phyloP scores from a whole-genome alignment of 2,888 invertebrate species.

The Busseola fusca region DNA sequence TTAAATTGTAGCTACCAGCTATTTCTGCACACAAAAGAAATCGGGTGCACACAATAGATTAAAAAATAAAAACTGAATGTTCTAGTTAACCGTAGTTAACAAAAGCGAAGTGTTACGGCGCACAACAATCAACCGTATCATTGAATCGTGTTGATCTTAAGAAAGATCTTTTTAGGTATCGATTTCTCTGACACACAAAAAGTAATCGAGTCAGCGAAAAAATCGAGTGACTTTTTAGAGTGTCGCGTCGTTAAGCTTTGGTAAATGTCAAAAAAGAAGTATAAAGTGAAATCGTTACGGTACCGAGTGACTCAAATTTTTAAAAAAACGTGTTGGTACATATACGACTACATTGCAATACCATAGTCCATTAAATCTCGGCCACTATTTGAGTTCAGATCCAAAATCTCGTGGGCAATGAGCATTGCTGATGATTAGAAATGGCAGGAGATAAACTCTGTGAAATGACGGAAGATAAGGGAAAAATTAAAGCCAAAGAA shows the following conservation, averaged over 20 bases:
- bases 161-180: conserved; percentile 67
- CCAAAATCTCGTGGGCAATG: neutral
- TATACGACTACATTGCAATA: neutral
- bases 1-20: conserved; percentile 35
- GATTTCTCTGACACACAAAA: conserved; percentile 75
- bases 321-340: neutral
- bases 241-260: conserved; percentile 45
- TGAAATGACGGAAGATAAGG: neutral
- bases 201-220: conserved; percentile 69
- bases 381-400: neutral
- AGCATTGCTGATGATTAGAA: neutral
- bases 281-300: conserved; percentile 60
- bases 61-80: conserved; percentile 43
- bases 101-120: conserved; percentile 61
- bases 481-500: neutral
- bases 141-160: conserved; percentile 65
- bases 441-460: neutral
- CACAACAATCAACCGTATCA: conserved; percentile 65
- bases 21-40: conserved; percentile 50
- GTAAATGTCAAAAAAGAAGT: conserved; percentile 64
- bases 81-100: conserved; percentile 49
- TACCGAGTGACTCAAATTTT: conserved; percentile 25
- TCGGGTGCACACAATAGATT: conserved; percentile 32
- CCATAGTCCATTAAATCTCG: neutral
- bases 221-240: conserved; percentile 53